phyloP scores from a whole-genome alignment of 2,797 vertebrate genomes.

The Anolis apletophallus region DNA sequence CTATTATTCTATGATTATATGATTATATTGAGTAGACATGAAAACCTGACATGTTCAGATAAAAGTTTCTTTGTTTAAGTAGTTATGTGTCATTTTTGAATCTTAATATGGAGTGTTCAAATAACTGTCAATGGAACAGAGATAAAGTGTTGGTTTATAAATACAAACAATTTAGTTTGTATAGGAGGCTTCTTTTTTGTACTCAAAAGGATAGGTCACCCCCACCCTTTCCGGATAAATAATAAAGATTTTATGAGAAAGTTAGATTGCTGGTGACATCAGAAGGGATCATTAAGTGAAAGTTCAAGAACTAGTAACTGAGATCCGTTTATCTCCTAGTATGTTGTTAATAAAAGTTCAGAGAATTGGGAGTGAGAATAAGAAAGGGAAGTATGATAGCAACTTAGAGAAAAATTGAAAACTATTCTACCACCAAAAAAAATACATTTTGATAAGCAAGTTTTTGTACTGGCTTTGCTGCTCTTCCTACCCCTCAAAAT shows the following conservation, averaged over 20 bases:
- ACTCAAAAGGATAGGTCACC: background rate
- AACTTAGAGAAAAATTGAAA: background rate
- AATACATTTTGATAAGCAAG: background rate
- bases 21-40: background rate
- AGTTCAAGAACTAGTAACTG: background rate
- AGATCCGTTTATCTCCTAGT: background rate
- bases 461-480: background rate
- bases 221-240: background rate
- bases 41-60: background rate
- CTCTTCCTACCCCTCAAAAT: background rate
- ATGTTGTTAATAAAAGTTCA: background rate
- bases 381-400: background rate
- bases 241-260: background rate
- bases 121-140: background rate
- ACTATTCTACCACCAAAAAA: background rate
- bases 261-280: background rate
- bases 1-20: too few relatives aligned
- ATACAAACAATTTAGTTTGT: background rate
- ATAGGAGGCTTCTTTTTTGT: background rate
- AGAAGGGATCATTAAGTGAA: background rate
- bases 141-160: background rate
- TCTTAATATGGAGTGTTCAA: background rate
- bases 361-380: background rate
- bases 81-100: background rate
- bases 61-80: background rate